Evolutionary conservation across 2,797 vertebrate species (phyloP).

Genomic region (Eospalax fontanierii): DNA sequence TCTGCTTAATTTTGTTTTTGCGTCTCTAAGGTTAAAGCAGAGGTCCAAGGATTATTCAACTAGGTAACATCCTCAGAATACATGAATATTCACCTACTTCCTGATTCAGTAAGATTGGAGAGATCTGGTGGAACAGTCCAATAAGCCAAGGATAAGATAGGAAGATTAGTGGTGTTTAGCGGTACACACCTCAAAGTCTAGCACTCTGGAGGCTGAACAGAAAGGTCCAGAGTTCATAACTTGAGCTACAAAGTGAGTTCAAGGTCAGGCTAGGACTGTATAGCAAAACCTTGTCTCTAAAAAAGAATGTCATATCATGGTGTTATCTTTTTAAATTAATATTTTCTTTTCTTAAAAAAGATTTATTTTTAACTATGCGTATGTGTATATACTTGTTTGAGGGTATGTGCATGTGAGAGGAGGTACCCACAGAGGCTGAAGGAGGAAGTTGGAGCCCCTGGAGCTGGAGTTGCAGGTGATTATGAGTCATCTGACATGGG

Average conservation of each 20-base stretch:
- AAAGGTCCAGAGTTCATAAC: not conserved
- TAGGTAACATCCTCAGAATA: not conserved
- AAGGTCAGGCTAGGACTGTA: not conserved
- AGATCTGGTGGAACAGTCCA: not conserved
- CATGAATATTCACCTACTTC: constrained; percentile 30
- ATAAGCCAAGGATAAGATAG: constrained; percentile 14
- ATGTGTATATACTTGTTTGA: no score
- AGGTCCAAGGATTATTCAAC: constrained; percentile 41
- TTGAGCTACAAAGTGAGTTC: not conserved
- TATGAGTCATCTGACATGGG: no score
- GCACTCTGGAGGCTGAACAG: not conserved
- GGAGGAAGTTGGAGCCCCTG: no score
- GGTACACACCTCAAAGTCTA: not conserved
- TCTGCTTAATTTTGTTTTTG: constrained; percentile 12
- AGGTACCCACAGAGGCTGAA: no score
- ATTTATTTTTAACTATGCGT: no score
- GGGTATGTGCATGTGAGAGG: no score
- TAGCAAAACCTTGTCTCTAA: no score
- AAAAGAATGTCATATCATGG: no score
- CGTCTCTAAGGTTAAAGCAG: not conserved
- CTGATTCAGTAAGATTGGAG: constrained; percentile 15
- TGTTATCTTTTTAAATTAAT: no score
- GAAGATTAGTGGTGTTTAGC: not conserved
- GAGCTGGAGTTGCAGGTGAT: no score
- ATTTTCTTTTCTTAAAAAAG: no score